Conservation (phyloP, 2,113 vertebrate species). For the Hirundichthys speculiger region DNA sequence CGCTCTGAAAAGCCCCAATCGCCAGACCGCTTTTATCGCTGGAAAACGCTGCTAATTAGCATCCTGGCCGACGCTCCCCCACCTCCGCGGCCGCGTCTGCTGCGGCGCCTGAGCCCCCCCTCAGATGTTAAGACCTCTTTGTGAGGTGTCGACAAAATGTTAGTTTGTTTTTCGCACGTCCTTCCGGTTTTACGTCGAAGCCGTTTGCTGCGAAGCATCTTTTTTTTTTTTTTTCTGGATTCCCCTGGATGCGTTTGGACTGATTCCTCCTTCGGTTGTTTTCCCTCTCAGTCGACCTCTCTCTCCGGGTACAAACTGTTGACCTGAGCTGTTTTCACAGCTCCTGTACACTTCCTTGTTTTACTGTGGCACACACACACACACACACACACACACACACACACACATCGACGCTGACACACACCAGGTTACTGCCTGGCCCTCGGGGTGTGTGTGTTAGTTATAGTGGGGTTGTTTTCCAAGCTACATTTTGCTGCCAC, state of each 20-base stretch:
- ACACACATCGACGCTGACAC: slow-evolving; percentile 43
- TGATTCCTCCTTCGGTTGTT: slow-evolving; percentile 12
- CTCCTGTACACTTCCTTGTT: slow-evolving; percentile 75
- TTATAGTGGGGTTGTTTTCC: slow-evolving; percentile 69
- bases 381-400: slow-evolving; percentile 47
- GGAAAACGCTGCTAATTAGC: slow-evolving; percentile 66
- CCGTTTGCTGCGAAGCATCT: not conserved
- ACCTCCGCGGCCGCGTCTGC: slow-evolving; percentile 13
- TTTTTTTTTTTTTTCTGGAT: too few species aligned
- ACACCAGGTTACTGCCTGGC: slow-evolving; percentile 61
- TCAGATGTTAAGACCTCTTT: slow-evolving; percentile 53
- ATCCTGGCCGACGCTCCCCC: slow-evolving; percentile 17
- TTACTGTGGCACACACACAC: slow-evolving; percentile 48
- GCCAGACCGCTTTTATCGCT: slow-evolving; percentile 63
- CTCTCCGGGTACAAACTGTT: slow-evolving; percentile 61
- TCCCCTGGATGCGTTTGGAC: too few species aligned
- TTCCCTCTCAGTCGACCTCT: slow-evolving; percentile 17
- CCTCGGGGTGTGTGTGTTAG: slow-evolving; percentile 63
- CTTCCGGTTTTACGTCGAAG: not conserved
- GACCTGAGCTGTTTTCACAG: slow-evolving; percentile 73
- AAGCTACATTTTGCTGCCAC: slow-evolving; percentile 76
- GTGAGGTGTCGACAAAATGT: slow-evolving; percentile 41
- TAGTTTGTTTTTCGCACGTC: slow-evolving; percentile 2
- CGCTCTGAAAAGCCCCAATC: slow-evolving; percentile 61
- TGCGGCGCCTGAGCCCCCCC: slow-evolving; percentile 38